Evolutionary conservation across 2,797 vertebrate species (phyloP).

Genomic region (Valencia hispanica): DNA sequence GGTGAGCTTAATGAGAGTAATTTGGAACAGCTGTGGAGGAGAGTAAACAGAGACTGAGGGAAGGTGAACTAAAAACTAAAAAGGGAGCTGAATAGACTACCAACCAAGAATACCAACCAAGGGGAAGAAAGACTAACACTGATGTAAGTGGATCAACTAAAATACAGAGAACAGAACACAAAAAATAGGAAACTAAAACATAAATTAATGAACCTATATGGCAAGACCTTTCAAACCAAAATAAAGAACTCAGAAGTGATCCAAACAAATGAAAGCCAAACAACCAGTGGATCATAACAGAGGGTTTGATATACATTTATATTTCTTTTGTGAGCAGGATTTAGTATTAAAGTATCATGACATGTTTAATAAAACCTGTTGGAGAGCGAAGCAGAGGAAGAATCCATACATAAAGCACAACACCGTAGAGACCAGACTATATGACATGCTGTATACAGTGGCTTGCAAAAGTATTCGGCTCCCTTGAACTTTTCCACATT

Average conservation of each 20-base stretch:
- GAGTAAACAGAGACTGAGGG: too few relatives aligned
- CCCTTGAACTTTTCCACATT: too few relatives aligned
- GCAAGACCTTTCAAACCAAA: not conserved
- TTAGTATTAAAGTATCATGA: too few relatives aligned
- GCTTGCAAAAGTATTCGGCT: too few relatives aligned
- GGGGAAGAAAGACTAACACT: not conserved
- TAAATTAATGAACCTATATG: not conserved
- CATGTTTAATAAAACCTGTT: not conserved
- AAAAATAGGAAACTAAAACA: too few relatives aligned
- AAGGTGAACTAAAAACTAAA: too few relatives aligned
- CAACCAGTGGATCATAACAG: not conserved
- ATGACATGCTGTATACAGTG: not conserved
- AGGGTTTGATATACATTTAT: not conserved
- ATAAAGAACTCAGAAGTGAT: not conserved
- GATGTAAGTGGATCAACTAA: not conserved
- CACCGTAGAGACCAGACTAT: not conserved
- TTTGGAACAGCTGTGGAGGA: not conserved
- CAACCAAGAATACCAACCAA: not conserved
- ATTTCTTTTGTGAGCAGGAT: too few relatives aligned
- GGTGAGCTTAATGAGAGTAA: not conserved
- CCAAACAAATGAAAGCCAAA: not conserved
- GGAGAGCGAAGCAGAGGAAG: not conserved
- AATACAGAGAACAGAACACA: not conserved
- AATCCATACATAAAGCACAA: not conserved
- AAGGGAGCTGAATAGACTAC: not conserved